Evolutionary conservation across 2,888 invertebrate species (phyloP), one percentile per base, ranked within the genome.

Genomic region (Therioaphis trifolii): DNA sequence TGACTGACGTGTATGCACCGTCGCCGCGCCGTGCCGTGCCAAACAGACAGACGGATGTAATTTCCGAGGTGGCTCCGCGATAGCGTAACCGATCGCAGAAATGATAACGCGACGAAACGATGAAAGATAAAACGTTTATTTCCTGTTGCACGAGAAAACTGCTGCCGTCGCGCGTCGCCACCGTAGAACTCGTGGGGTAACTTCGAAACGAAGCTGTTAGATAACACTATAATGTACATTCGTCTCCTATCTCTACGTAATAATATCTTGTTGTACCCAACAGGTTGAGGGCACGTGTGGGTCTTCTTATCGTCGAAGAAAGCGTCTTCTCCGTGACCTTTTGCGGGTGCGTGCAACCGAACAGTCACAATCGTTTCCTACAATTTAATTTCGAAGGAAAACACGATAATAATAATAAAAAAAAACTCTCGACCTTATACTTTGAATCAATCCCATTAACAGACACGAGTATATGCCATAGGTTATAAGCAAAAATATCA

Each of bases 101-200:
- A 72, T 72, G 71, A 71, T 71, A 71, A 69, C 24, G 18, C 66
- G 18, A 68, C 61, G 35, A 21, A 40, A 21, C 40, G 66, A 21
- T n/a, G 66, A 63, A 15, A 63, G 63, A 63, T 63, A 63, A 63
- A 63, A 63, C 63, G 63, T 63, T 29, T 18, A 63, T 63, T 63
- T 63, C 63, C 63, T 63, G 63, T 63, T 27, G 29, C 63, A 18
- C 18, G 58, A 58, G 24, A 58, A n/a, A 58, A 24, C 12, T 7
- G 12, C 12, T 12, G 21, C 55, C 11, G 21, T 11, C 24, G 12
- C 4, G 4, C 24, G 58, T 15, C 58, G 58, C 12, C 21, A 21
- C 21, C 21, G 21, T 12, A 2, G 2, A 35, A 35, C 35, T 35
- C 21, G 58, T 21, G 24, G 12, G 11, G 58, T n/a, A 55, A 58